phyloP scores from a whole-genome alignment of 2,113 vertebrate genomes.

The Mohoua ochrocephala region DNA sequence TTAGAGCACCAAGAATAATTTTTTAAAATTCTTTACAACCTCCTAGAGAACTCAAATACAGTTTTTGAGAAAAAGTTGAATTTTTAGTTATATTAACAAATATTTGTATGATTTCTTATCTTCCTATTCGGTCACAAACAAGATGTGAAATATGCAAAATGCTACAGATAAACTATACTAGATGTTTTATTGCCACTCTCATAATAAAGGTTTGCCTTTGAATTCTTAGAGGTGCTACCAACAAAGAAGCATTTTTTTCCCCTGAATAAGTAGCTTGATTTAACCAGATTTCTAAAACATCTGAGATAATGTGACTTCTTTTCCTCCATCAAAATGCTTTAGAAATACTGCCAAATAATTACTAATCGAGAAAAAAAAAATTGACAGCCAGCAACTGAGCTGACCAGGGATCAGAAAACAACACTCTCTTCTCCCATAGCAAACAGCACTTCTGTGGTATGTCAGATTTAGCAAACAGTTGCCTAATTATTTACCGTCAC shows the following conservation, averaged over 20 bases:
- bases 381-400: background rate
- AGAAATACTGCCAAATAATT: background rate
- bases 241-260: background rate
- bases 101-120: background rate
- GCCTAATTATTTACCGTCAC: constrained; percentile 58
- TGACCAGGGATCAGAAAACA: constrained; percentile 13
- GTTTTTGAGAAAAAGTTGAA: background rate
- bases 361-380: background rate
- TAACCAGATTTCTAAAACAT: constrained; percentile 1
- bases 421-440: background rate
- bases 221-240: background rate
- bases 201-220: background rate
- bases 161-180: background rate
- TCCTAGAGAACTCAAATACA: background rate
- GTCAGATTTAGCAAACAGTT: constrained; percentile 56
- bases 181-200: background rate
- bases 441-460: constrained; percentile 15
- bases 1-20: background rate
- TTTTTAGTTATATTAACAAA: background rate
- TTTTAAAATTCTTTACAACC: background rate
- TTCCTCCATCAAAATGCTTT: background rate
- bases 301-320: background rate
- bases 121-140: background rate
- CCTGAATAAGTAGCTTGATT: constrained; percentile 26
- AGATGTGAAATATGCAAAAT: background rate